A percentile compares a stretch with the other conserved stretches of the same genome.
Evolutionary conservation across 2,113 vertebrate genomes (phyloP).

Genomic region (Callaeas wilsoni): DNA sequence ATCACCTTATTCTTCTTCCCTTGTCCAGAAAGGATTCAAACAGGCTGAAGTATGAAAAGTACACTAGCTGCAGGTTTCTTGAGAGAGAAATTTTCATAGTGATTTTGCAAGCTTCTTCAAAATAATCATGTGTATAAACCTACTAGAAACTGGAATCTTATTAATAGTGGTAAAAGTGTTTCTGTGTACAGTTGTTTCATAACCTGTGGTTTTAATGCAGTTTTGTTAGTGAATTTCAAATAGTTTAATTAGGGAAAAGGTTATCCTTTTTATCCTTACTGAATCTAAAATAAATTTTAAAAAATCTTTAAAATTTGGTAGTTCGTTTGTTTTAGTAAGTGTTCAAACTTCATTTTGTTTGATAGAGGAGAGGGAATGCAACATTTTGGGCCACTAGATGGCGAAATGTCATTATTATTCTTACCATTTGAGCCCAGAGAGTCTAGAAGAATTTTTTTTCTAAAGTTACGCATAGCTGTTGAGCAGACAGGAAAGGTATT

Average conservation of each 20-base stretch:
- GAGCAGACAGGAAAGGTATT: not conserved
- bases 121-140: not conserved
- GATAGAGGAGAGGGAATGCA: not conserved
- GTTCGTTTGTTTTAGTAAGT: not conserved
- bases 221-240: not conserved
- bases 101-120: not conserved
- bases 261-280: not conserved
- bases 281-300: not conserved
- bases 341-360: not conserved
- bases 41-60: not conserved
- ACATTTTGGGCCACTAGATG: slow-evolving; percentile 56
- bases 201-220: not conserved
- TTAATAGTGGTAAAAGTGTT: not conserved
- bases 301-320: not conserved
- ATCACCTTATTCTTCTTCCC: not conserved
- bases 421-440: not conserved
- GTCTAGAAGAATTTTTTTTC: not conserved
- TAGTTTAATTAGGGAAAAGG: not conserved
- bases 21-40: not conserved
- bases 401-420: slow-evolving; percentile 18
- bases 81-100: not conserved
- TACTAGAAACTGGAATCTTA: not conserved
- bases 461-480: not conserved
- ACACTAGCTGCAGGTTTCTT: not conserved
- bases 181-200: not conserved